Evolutionary conservation across 2,888 invertebrate species (phyloP), one percentile per base, ranked within the genome.

Genomic region (Apoda limacodes): DNA sequence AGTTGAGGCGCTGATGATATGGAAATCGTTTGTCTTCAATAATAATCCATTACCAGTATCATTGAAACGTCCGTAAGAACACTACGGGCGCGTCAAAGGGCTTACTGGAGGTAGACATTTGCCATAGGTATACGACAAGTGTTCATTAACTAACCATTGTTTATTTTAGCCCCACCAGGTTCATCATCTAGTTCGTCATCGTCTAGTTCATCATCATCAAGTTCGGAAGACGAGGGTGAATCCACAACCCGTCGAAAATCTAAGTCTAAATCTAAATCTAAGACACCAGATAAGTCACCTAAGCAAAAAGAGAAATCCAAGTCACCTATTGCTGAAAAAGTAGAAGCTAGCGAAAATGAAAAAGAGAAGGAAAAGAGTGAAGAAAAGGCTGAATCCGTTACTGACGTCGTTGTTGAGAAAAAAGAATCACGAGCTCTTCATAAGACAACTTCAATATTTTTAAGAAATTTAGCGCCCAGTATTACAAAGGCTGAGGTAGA

Each of bases 401-500:
- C 66, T 28, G 85, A 84, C 25, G 72, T 67, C 23, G 56, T 64
- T 13, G 61, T 60, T 9, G 72, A 70, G 44, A 80, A 75, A 49
- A 78, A 74, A 41, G 74, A 75, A 48, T 85, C 88, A 1, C 83
- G 89, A 29, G 88, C 93, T 2, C 80, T 98, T 22, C 98, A 99
- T 66, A 94, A 95, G 57, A 99, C 98, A 0, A 93, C 95, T 13
- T 98, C 98, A 2, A 98, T 99, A 48, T 99, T 99, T 62, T 82
- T 99, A 34, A 85, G 98, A 25, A 98, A 98, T 69, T 83, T 99
- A 34, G 95, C 98, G 1, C 97, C 99, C 0, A 90, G 93, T 2
- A 95, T 98, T 34, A 98, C 98, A 0, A 94, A 95, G 55, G 92
- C 93, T 27, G 99, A 99, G 82, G 93, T 99, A 4, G 98, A 98